Conservation (phyloP, 2,113 vertebrate genomes). For the Epinephelus lanceolatus region DNA sequence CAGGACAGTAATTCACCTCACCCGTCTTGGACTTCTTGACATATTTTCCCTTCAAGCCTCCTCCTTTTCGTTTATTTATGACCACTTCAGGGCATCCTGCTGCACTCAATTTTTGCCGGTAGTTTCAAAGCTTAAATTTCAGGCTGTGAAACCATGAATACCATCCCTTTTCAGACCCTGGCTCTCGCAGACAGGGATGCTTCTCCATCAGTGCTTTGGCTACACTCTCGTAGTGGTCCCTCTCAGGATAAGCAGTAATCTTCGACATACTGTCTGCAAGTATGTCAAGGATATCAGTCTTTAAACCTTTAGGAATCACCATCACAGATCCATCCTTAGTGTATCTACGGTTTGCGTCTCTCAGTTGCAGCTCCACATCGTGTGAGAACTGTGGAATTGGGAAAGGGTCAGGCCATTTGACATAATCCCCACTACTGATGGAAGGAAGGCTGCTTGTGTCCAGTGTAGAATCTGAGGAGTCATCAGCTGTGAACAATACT, state of each 20-base stretch:
- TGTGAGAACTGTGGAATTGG: too few species aligned
- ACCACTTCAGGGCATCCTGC: background rate
- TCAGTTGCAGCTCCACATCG: too few species aligned
- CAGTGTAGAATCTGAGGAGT: too few species aligned
- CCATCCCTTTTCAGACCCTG: background rate
- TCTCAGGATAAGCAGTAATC: background rate
- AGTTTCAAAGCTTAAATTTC: conserved; percentile 15
- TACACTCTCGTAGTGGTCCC: background rate
- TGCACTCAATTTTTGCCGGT: conserved; percentile 10
- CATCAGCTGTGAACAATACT: background rate
- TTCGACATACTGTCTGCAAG: background rate
- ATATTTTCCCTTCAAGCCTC: too few species aligned
- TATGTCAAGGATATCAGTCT: background rate
- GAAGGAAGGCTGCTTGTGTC: too few species aligned
- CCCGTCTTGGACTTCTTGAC: too few species aligned
- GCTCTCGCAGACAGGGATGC: background rate
- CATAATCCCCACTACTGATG: too few species aligned
- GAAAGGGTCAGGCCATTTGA: too few species aligned
- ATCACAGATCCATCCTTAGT: too few species aligned
- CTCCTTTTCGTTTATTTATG: background rate
- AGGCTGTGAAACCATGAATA: background rate
- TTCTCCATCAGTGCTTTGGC: background rate
- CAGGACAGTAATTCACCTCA: too few species aligned
- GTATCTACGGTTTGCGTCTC: too few species aligned
- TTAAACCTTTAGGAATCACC: background rate